Percentiles rank a stretch among this genome's conserved stretches.
These are phyloP conservation scores for Ophioderma brevispina DNA, from an alignment of 35 echinoderm and acorn worm genomes.

Conservation along the genomic window DNA sequence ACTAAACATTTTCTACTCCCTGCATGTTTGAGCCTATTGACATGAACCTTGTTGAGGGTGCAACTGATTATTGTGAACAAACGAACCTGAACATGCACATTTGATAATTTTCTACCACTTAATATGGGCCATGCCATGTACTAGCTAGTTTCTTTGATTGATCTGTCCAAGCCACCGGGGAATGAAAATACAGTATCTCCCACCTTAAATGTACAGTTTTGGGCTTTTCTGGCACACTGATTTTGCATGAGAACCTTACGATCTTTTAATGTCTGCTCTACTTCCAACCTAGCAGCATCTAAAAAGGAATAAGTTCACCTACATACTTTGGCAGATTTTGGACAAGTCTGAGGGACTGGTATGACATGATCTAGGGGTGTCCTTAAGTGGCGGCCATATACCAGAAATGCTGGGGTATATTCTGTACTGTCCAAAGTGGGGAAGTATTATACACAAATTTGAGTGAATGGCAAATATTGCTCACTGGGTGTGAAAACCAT, in stretches of 20 bases:
- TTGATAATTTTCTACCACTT: slow-evolving; percentile 8
- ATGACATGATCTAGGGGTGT: slow-evolving; percentile 21
- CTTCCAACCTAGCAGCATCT: neutral
- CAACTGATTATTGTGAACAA: neutral
- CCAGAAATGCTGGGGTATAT: slow-evolving; percentile 50
- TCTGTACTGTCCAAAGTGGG: slow-evolving; percentile 36
- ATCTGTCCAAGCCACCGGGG: neutral
- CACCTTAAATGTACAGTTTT: slow-evolving; percentile 14
- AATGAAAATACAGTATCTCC: slow-evolving; percentile 48
- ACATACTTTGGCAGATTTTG: slow-evolving; percentile 37
- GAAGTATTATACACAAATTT: slow-evolving; percentile 53
- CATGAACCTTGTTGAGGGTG: slow-evolving; percentile 14
- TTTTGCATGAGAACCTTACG: neutral
- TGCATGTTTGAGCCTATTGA: slow-evolving; percentile 41
- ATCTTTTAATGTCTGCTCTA: neutral
- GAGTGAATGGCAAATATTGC: slow-evolving; percentile 21
- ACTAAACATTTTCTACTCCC: neutral
- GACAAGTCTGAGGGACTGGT: neutral
- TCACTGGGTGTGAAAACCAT: slow-evolving; percentile 10
- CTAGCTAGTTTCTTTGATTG: slow-evolving; percentile 28
- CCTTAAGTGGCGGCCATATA: neutral
- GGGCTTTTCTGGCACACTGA: neutral
- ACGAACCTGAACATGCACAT: slow-evolving; percentile 30
- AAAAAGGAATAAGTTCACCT: neutral
- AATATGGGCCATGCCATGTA: slow-evolving; percentile 47